phyloP scores from a whole-genome alignment of 2,888 invertebrate species.

The Drosophila meridionalis region DNA sequence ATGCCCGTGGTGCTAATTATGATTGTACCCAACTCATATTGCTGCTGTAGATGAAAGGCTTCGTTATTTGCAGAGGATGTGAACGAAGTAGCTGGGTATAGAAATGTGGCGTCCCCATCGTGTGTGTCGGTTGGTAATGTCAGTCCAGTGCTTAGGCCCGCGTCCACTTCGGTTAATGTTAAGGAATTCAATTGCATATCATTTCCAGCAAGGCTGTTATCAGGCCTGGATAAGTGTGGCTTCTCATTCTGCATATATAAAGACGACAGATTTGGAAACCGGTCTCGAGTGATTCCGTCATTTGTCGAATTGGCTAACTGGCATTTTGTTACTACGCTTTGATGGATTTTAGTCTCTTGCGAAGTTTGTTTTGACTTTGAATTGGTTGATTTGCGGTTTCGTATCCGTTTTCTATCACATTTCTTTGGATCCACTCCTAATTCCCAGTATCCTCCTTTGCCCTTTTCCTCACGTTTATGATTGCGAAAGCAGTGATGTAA shows the following conservation, averaged over 20 bases:
- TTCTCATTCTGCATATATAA: slow-evolving; percentile 3
- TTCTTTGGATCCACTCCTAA: slow-evolving; percentile 84
- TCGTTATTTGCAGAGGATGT: slow-evolving; percentile 13
- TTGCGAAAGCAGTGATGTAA: slow-evolving; percentile 84
- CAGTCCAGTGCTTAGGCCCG: slow-evolving; percentile 12
- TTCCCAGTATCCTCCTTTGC: slow-evolving; percentile 85
- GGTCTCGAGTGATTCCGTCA: neutral
- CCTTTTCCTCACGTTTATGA: slow-evolving; percentile 84
- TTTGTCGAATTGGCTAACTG: neutral
- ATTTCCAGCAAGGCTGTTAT: neutral
- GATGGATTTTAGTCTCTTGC: neutral
- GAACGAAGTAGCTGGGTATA: slow-evolving; percentile 22
- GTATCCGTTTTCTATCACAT: slow-evolving; percentile 83
- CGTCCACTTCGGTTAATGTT: slow-evolving; percentile 20
- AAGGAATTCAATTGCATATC: slow-evolving; percentile 5
- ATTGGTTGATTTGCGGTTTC: slow-evolving; percentile 74
- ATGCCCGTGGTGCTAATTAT: slow-evolving; percentile 61
- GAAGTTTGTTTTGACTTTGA: slow-evolving; percentile 22
- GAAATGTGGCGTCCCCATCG: slow-evolving; percentile 15
- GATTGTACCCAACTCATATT: slow-evolving; percentile 70
- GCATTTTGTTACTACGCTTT: neutral
- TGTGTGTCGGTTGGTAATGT: slow-evolving; percentile 16
- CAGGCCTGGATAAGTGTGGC: neutral
- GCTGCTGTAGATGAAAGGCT: slow-evolving; percentile 36
- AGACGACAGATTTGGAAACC: neutral